Evolutionary conservation across 2,797 vertebrate genomes (phyloP), one percentile per base, ranked within the genome.

Genomic region (Spatula clypeata): DNA sequence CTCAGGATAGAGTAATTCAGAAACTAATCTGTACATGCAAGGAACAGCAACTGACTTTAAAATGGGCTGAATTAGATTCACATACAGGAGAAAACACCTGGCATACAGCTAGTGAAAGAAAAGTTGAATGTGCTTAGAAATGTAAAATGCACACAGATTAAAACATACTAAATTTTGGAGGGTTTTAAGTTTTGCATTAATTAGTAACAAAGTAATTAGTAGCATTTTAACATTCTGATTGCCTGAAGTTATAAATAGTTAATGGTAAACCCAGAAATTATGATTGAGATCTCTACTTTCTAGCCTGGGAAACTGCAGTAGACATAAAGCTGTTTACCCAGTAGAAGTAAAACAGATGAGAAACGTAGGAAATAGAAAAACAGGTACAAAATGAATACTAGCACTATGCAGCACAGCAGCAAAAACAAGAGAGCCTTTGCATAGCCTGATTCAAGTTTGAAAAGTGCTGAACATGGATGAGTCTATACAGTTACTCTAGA

Each of bases 151-250:
- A 51, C 36, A 31, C 20, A 36, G 23, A 32, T 45, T 84, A 42
- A 90, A 86, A 76, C 40, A 55, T 6, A 5, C 42, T 45, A 61
- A 51, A 17, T 2, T 17, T 49, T 45, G 47, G 47, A 49, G 47
- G 47, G 47, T 36, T 66, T 18, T 42, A 70, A 40, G 61, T 34
- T 23, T 79, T 57, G 16, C 31, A 77, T 79, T 65, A 86, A 44
- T 65, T 75, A 65, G 36, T 27, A 57, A 66, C 29, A 74, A 79
- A 94, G 40, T n/a, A 79, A 72, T 86, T 94, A 58, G 60, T 24
- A 86, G 49, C 31, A 53, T 93, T 93, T 94, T 60, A 75, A 72
- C 79, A 53, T 85, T 75, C 72, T 62, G 62, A 53, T 20, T 79
- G 70, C 69, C 79, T 65, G 27, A 34, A 69, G 86, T 90, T 17